Conservation (phyloP, 2,888 invertebrate species). For the Corbicula japonica region DNA sequence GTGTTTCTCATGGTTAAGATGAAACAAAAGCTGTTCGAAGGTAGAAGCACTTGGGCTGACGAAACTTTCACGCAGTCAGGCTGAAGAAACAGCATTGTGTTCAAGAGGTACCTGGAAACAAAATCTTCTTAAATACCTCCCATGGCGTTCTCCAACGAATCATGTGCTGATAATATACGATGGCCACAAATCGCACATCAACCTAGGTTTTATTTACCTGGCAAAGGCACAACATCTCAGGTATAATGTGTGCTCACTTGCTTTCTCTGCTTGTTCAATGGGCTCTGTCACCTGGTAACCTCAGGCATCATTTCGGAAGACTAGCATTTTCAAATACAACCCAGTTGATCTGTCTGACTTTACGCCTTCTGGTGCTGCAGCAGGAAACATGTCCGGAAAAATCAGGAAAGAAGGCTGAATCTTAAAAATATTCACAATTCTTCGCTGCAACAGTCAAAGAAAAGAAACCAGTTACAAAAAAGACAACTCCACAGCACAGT, state of each 20-base stretch:
- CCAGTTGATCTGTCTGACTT: slow-evolving; percentile 25
- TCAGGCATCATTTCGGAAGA: slow-evolving; percentile 44
- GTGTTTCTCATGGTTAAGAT: slow-evolving; percentile 43
- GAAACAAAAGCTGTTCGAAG: slow-evolving; percentile 29
- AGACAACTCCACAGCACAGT: slow-evolving; percentile 8
- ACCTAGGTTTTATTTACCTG: slow-evolving; percentile 53
- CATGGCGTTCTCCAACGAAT: slow-evolving; percentile 3
- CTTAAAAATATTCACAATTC: background rate
- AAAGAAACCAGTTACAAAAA: slow-evolving; percentile 17
- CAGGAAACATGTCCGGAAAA: background rate
- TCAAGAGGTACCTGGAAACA: slow-evolving; percentile 36
- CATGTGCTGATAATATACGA: slow-evolving; percentile 29
- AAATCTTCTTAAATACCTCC: slow-evolving; percentile 24
- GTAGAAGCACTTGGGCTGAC: slow-evolving; percentile 32
- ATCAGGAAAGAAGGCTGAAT: background rate
- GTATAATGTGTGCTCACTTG: slow-evolving; percentile 40
- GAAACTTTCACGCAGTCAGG: slow-evolving; percentile 40
- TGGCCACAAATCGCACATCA: slow-evolving; percentile 30
- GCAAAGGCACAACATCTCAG: slow-evolving; percentile 53
- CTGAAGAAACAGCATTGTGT: slow-evolving; percentile 40
- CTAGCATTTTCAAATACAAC: slow-evolving; percentile 55
- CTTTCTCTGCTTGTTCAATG: slow-evolving; percentile 39
- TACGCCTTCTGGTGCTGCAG: background rate
- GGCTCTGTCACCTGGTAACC: slow-evolving; percentile 46
- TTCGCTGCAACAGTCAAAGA: background rate